Evolutionary conservation across 2,888 invertebrate species (phyloP).

Genomic region (Amiota mariae): DNA sequence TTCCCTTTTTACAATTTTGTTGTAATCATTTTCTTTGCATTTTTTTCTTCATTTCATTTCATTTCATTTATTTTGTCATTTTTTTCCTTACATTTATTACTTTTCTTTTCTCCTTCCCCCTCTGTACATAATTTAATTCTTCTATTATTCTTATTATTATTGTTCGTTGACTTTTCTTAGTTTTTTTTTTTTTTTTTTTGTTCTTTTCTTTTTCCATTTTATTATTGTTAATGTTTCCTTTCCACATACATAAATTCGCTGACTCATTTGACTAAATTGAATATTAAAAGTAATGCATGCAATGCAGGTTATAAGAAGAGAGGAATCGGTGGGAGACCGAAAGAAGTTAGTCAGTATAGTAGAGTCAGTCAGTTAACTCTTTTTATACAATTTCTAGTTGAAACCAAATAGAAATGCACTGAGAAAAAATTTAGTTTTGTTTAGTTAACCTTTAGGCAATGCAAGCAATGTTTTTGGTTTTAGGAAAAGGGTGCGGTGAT

Average conservation of each 20-base stretch:
- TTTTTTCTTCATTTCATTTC: too few species aligned
- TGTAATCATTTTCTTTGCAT: constrained; percentile 35
- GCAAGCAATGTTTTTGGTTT: too few species aligned
- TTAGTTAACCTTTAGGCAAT: too few species aligned
- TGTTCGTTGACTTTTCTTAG: background rate
- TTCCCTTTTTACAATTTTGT: constrained; percentile 28
- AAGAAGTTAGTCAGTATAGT: too few species aligned
- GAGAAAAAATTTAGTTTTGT: too few species aligned
- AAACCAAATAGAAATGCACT: too few species aligned
- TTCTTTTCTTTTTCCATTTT: constrained; percentile 34
- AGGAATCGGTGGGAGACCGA: background rate
- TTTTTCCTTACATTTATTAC: constrained; percentile 21
- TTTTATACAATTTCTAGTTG: too few species aligned
- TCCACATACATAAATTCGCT: constrained; percentile 55
- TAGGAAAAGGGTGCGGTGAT: too few species aligned
- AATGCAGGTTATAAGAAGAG: background rate
- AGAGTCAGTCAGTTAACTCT: too few species aligned
- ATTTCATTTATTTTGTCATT: constrained; percentile 27
- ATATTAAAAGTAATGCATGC: constrained; percentile 34
- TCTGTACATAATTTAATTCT: constrained; percentile 38
- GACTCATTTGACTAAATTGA: constrained; percentile 50
- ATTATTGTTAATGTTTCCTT: constrained; percentile 46
- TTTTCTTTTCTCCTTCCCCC: constrained; percentile 11
- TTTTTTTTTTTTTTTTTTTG: constrained; percentile 3
- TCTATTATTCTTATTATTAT: too few species aligned